These are phyloP conservation scores for Gonocerus acuteangulatus DNA, from an alignment of 2,888 invertebrate genomes.

Conservation along the genomic window DNA sequence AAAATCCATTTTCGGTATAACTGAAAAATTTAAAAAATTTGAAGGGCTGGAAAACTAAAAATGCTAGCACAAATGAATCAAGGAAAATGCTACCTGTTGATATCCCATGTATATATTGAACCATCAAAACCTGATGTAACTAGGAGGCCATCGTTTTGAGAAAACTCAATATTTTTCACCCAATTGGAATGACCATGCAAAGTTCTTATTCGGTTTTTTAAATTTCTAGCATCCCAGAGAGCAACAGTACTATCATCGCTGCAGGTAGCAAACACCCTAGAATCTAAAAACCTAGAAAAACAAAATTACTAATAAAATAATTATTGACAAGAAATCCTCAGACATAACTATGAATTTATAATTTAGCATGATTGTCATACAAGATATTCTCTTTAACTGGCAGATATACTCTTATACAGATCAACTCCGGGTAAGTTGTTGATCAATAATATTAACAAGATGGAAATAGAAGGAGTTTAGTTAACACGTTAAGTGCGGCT, in stretches of 20 bases:
- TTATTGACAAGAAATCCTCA: too few relatives aligned
- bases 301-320: slow-evolving; percentile 21
- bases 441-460: too few relatives aligned
- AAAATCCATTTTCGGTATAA: slow-evolving; percentile 63
- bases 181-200: slow-evolving; percentile 85
- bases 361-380: too few relatives aligned
- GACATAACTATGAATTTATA: too few relatives aligned
- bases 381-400: too few relatives aligned
- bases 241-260: slow-evolving; percentile 90
- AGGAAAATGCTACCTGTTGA: slow-evolving; percentile 57
- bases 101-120: slow-evolving; percentile 88
- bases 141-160: slow-evolving; percentile 69
- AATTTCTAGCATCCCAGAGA: slow-evolving; percentile 83
- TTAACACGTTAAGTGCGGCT: too few relatives aligned
- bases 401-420: too few relatives aligned
- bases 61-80: too few relatives aligned
- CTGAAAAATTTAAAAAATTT: slow-evolving; percentile 41
- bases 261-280: slow-evolving; percentile 81
- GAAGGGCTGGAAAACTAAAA: too few relatives aligned
- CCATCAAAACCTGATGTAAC: slow-evolving; percentile 91
- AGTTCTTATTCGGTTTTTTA: slow-evolving; percentile 66
- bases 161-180: slow-evolving; percentile 95
- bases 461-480: too few relatives aligned
- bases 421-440: too few relatives aligned
- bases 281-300: slow-evolving; percentile 69